Evolutionary conservation across 2,113 vertebrate species (phyloP).

Genomic region (Sebastes schlegelii): DNA sequence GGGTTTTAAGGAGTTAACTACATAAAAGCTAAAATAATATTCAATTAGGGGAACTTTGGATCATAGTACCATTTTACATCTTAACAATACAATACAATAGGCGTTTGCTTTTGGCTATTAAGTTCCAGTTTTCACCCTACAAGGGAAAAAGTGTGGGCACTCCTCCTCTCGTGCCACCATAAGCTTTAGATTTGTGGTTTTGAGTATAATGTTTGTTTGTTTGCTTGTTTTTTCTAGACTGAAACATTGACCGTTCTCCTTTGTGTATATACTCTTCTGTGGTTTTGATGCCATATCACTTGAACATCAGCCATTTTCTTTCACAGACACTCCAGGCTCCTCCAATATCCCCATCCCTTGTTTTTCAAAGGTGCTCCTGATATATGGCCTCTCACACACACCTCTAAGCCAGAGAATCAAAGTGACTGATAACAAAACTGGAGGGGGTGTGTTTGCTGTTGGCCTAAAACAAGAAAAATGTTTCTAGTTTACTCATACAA

Average conservation of each 20-base stretch:
- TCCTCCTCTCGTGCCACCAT: too few species aligned
- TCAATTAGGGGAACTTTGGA: too few species aligned
- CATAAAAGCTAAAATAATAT: too few species aligned
- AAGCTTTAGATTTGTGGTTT: neutral
- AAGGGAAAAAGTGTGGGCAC: too few species aligned
- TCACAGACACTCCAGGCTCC: conserved; percentile 18
- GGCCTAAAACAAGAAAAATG: conserved; percentile 4
- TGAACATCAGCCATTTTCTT: conserved; percentile 19
- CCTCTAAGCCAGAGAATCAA: conserved; percentile 56
- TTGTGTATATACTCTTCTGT: neutral
- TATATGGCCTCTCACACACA: conserved; percentile 42
- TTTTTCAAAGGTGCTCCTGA: conserved; percentile 38
- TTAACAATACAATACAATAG: too few species aligned
- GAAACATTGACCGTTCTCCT: neutral
- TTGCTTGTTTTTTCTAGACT: neutral
- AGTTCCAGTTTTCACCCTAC: too few species aligned
- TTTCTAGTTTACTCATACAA: neutral
- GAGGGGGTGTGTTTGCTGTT: conserved; percentile 30
- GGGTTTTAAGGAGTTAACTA: too few species aligned
- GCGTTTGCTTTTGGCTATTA: too few species aligned
- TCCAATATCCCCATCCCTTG: conserved; percentile 26
- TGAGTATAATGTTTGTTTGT: neutral
- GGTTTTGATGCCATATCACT: conserved; percentile 11
- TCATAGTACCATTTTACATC: too few species aligned
- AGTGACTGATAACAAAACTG: conserved; percentile 61